Evolutionary conservation across 2,113 vertebrate species (phyloP).

Genomic region (Oncorhynchus gorbuscha): DNA sequence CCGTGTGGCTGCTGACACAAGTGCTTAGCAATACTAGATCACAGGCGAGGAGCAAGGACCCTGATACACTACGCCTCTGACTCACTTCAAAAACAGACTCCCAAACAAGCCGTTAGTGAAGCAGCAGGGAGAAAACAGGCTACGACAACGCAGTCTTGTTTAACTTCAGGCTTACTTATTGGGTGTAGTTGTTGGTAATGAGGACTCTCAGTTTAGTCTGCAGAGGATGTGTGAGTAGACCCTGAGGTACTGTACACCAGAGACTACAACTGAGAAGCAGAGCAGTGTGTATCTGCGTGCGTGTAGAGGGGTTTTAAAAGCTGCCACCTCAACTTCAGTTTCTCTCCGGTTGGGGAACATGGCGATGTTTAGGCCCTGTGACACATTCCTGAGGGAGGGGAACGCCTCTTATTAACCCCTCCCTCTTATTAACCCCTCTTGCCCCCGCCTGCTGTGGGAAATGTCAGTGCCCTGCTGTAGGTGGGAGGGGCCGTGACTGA

Average conservation of each 20-base stretch:
- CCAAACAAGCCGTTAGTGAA: not conserved
- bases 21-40: not conserved
- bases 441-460: slow-evolving; percentile 44
- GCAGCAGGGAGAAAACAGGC: not conserved
- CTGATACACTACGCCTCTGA: not conserved
- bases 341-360: not conserved
- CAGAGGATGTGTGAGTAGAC: too few species aligned
- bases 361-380: slow-evolving; percentile 28
- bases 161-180: not conserved
- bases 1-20: not conserved
- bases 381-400: slow-evolving; percentile 41
- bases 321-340: slow-evolving; percentile 25
- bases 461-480: slow-evolving; percentile 60
- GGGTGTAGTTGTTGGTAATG: not conserved
- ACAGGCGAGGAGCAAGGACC: not conserved
- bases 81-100: not conserved
- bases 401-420: not conserved
- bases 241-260: too few species aligned
- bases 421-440: slow-evolving; percentile 20
- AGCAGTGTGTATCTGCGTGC: not conserved
- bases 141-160: not conserved
- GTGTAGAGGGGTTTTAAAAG: not conserved
- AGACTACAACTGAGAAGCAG: too few species aligned
- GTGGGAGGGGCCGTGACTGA: slow-evolving; percentile 34
- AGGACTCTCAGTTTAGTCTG: not conserved